Conservation (phyloP, 2,113 vertebrate genomes). For the Oostethus manadensis region DNA sequence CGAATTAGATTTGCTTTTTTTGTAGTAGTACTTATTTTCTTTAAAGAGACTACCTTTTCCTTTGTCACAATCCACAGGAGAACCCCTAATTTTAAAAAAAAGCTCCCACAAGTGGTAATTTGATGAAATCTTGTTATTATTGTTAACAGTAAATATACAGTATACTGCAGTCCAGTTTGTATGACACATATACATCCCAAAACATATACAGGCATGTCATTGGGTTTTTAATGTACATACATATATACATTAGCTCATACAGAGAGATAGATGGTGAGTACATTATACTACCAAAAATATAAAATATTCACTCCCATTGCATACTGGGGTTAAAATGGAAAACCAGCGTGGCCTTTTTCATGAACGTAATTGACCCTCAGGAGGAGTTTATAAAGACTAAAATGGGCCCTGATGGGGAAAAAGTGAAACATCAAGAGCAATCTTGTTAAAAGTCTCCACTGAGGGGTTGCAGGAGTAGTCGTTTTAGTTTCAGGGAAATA, state of each 20-base stretch:
- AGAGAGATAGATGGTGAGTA: constrained; percentile 39
- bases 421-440: constrained; percentile 30
- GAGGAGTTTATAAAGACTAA: no score
- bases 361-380: no score
- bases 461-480: no score
- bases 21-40: no score
- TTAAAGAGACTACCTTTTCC: no score
- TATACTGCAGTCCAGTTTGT: constrained; percentile 40
- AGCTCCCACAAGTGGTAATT: constrained; percentile 16
- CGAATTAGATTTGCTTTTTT: no score
- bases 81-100: background rate
- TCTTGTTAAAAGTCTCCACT: constrained; percentile 13
- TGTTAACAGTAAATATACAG: constrained; percentile 38
- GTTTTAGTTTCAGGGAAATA: no score
- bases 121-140: constrained; percentile 39
- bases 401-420: no score
- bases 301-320: constrained; percentile 51
- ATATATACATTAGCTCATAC: background rate
- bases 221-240: constrained; percentile 23
- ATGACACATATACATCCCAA: constrained; percentile 54
- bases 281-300: constrained; percentile 69
- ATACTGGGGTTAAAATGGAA: constrained; percentile 34
- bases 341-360: background rate
- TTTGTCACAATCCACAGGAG: no score
- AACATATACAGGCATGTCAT: constrained; percentile 43